These are phyloP conservation scores for Aurelia sp. DNA, from an alignment of 30 jellyfish, hydroid and myxozoan species.

Conservation along the genomic window DNA sequence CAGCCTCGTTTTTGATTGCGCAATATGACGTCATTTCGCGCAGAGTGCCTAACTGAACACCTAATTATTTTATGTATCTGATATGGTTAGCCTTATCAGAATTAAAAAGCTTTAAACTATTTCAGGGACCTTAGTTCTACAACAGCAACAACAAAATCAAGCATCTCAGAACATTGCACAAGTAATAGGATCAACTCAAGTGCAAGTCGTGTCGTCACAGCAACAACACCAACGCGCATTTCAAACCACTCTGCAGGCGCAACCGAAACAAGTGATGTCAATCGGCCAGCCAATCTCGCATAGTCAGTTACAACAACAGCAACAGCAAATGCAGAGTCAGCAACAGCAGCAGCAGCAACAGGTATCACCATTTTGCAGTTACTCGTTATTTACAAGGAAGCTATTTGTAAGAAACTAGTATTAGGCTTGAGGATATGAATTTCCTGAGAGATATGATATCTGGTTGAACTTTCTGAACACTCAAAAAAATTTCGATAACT, in stretches of 20 bases:
- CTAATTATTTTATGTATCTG: too few relatives aligned
- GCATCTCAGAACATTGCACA: slow-evolving; percentile 70
- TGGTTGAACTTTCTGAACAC: too few relatives aligned
- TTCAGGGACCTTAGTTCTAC: slow-evolving; percentile 82
- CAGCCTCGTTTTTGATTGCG: too few relatives aligned
- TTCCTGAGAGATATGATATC: too few relatives aligned
- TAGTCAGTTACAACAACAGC: slow-evolving; percentile 55
- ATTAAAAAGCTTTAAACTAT: too few relatives aligned
- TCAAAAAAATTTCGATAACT: too few relatives aligned
- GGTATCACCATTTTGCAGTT: background rate
- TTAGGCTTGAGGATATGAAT: too few relatives aligned
- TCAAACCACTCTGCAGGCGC: slow-evolving; percentile 88
- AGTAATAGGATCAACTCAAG: slow-evolving; percentile 75
- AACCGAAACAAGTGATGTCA: slow-evolving; percentile 68
- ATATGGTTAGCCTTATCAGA: too few relatives aligned
- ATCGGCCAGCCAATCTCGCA: slow-evolving; percentile 20
- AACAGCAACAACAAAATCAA: slow-evolving; percentile 79
- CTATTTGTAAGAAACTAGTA: too few relatives aligned
- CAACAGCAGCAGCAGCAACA: slow-evolving; percentile 72
- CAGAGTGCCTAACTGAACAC: too few relatives aligned
- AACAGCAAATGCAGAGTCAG: slow-evolving; percentile 34
- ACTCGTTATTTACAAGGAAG: too few relatives aligned
- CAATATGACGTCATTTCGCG: too few relatives aligned
- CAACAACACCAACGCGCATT: slow-evolving; percentile 89
- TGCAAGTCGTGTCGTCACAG: slow-evolving; percentile 84